Evolutionary conservation across 2,113 vertebrate species (phyloP).

Genomic region (Cepphus grylle): DNA sequence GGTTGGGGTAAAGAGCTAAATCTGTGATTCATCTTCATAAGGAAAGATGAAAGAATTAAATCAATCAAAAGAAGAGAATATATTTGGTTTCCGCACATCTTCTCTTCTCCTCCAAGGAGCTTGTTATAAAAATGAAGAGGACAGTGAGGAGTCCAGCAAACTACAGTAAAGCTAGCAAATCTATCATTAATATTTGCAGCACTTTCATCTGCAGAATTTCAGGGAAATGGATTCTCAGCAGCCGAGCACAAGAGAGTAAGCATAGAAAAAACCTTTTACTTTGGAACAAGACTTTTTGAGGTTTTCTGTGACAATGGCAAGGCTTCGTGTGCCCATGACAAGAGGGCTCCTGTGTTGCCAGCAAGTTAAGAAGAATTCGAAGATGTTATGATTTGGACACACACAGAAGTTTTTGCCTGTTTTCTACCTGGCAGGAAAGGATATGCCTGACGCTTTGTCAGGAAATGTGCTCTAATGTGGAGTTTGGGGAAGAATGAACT

Average conservation of each 20-base stretch:
- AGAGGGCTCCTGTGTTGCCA: neutral
- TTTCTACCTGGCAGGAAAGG: neutral
- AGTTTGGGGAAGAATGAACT: neutral
- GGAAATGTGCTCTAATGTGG: neutral
- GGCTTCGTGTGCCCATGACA: rapidly evolving
- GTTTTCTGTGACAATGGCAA: neutral
- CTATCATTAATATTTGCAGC: neutral
- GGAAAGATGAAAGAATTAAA: slow-evolving; percentile 33
- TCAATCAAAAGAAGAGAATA: slow-evolving; percentile 1
- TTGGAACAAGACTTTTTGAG: neutral
- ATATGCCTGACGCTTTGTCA: neutral
- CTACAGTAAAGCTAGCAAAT: neutral
- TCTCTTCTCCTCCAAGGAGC: slow-evolving; percentile 6
- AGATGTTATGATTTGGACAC: neutral
- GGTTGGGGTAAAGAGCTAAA: neutral
- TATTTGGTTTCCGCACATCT: neutral
- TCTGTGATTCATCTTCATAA: slow-evolving; percentile 22
- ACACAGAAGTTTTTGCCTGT: neutral
- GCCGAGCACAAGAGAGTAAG: neutral
- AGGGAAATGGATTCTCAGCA: neutral
- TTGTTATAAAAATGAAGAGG: slow-evolving; percentile 33
- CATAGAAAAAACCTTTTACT: neutral
- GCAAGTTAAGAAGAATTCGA: neutral
- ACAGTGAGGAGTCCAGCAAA: neutral
- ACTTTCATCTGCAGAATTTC: slow-evolving; percentile 29